Evolutionary conservation across 2,797 vertebrate species (phyloP), one percentile per base, ranked within the genome.

Genomic region (Vespertilio murinus): DNA sequence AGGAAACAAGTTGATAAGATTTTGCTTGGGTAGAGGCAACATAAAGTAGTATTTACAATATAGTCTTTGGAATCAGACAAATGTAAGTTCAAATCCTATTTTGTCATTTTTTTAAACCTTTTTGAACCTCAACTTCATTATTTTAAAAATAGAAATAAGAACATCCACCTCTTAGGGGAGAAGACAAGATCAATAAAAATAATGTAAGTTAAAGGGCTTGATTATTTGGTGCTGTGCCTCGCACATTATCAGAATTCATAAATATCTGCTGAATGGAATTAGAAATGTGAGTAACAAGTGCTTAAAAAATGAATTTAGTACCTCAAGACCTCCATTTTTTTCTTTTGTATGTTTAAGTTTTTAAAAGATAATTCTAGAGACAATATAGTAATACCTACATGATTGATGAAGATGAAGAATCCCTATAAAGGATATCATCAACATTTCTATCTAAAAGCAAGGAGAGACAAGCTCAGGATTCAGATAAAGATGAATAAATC

Each of bases 111-210:
- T 67, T 59, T 64, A 84, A 82, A 78, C 0, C 28, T 45, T 79
- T 85, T 69, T 75, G 65, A 94, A 56, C 2, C 8, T 80, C 47
- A 73, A 28, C 25, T 69, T 94, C n/a, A 52, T 79, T 93, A 91
- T 79, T 90, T 88, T 88, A 30, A 56, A 96, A 83, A 84, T 70
- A 94, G 73, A 81, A 94, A 67, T 82, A 67, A 88, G 69, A 88
- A 92, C 47, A 84, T 3, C 8, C 8, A 67, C 10, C 0, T 64
- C 4, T 64, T 80, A 49, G 20, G 23, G 78, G 49, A 75, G 23
- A 86, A 93, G 84, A 56, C 17, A 90, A 30, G 45, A 88, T 92
- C 64, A 75, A 88, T 22, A 94, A 42, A 92, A 90, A 69, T 30
- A 64, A 78, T n/a, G 1, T 54, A 90, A 95, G 69, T 87, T 64